Percentiles rank a stretch among this genome's conserved stretches.
Evolutionary conservation across 2,113 vertebrate genomes (phyloP).

Genomic region (Cochlearius cochlearius): DNA sequence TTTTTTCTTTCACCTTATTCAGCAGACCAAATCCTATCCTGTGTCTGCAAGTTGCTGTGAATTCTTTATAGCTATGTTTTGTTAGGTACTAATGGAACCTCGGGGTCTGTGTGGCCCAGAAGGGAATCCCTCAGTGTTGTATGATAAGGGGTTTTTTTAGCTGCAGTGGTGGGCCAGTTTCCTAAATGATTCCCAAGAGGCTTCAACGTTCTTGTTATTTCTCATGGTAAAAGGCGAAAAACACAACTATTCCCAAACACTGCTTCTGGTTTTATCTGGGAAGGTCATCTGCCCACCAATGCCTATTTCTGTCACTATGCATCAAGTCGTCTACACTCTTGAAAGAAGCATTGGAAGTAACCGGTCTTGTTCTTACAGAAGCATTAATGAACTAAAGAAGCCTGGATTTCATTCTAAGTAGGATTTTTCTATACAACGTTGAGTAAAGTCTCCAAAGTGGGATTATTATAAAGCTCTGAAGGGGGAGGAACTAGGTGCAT

Average conservation of each 20-base stretch:
- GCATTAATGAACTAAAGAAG: not conserved
- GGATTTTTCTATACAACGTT: not conserved
- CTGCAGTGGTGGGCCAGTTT: not conserved
- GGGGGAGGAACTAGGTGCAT: not conserved
- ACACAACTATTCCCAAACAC: not conserved
- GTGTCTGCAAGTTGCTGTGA: not conserved
- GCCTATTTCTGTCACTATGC: not conserved
- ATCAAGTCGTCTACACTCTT: not conserved
- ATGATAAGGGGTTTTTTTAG: not conserved
- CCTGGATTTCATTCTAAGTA: not conserved
- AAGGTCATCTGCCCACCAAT: not conserved
- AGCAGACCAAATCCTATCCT: not conserved
- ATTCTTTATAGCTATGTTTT: not conserved
- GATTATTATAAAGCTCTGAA: not conserved
- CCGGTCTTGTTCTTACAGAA: not conserved
- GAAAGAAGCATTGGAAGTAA: not conserved
- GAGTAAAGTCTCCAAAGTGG: not conserved
- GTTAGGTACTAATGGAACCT: not conserved
- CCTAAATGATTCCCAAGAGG: not conserved
- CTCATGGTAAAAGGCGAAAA: not conserved
- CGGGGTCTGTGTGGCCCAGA: not conserved
- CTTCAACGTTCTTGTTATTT: not conserved
- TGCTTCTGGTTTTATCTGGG: not conserved
- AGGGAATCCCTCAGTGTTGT: not conserved
- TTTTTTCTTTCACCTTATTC: not conserved